Base-by-base conservation (phyloP, 1,140 invertebrate species). In the Drosophila pachea region DNA sequence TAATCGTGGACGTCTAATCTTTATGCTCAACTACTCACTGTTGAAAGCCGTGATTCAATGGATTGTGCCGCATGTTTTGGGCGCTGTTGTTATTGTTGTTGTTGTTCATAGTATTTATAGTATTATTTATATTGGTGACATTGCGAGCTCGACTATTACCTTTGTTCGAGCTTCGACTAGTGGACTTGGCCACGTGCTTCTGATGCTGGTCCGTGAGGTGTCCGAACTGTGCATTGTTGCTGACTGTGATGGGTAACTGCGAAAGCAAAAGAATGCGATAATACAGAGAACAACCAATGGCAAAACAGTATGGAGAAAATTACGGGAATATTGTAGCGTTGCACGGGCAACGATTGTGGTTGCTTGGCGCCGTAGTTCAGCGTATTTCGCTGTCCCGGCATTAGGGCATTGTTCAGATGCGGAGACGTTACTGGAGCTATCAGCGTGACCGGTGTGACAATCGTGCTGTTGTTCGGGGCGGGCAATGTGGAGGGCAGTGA, bases 291-390 rank as follows among this genome's bases (percentile, higher is more conserved):
- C 8, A 5, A 14, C 7, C 9, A 35, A 22, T 48, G 12, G n/a
- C n/a, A n/a, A n/a, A n/a, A n/a, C n/a, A n/a, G n/a, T n/a, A n/a
- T n/a, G n/a, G n/a, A n/a, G n/a, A n/a, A n/a, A 66, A 68, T 81
- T 49, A 86, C 81, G 5, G 76, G 76, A 48, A 86, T 73, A 50
- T 81, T 86, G 22, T 70, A 86, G 4, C 74, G 81, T 33, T 68
- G 81, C 16, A 86, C 47, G 11, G 73, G 29, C n/a, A 67, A 45
- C 1, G 61, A 31, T 2, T 74, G 74, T 5, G 50, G 7, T 9
- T 60, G 58, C 35, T 74, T 84, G 32, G 14, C 29, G 36, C 36
- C 49, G 11, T 64, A 81, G 56, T 32, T 72, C 4, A 61, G 7
- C 6, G 53, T 14, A 35, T 59, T 84, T 4, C 81, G 76, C 29